Conservation (phyloP, 2,888 invertebrate genomes). For the Ferrisia virgata region DNA sequence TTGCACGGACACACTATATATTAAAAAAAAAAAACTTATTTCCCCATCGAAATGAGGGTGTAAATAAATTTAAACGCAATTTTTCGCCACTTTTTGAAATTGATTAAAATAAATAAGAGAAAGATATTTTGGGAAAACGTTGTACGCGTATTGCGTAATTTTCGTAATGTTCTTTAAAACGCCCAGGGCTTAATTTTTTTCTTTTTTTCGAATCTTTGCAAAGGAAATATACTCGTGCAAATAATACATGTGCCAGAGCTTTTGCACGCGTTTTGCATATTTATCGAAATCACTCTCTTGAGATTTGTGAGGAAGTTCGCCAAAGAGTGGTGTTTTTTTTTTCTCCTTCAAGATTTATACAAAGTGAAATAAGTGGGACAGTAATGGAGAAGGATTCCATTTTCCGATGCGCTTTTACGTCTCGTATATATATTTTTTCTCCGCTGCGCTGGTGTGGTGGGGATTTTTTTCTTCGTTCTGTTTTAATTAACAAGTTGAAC, state of each 20-base stretch:
- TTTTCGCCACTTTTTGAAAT: too few relatives aligned
- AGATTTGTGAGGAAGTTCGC: background rate
- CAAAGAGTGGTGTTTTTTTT: background rate
- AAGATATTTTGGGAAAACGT: too few relatives aligned
- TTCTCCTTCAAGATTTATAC: background rate
- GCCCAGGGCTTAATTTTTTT: background rate
- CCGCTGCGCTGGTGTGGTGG: background rate
- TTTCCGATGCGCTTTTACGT: background rate
- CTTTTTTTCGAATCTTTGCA: background rate
- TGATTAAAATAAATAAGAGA: too few relatives aligned
- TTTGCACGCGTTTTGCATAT: background rate
- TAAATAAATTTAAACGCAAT: too few relatives aligned
- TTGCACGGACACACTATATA: too few relatives aligned
- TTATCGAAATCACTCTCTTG: background rate
- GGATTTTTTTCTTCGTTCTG: background rate
- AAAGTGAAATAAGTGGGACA: background rate
- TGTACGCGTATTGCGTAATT: too few relatives aligned
- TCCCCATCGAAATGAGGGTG: too few relatives aligned
- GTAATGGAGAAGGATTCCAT: background rate
- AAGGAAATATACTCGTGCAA: background rate
- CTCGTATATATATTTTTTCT: background rate
- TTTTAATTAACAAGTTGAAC: slow-evolving; percentile 3
- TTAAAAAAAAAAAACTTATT: too few relatives aligned
- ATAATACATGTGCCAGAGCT: background rate
- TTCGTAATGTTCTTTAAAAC: background rate